Conservation (phyloP, 2,113 vertebrate genomes). For the Piprites chloris region DNA sequence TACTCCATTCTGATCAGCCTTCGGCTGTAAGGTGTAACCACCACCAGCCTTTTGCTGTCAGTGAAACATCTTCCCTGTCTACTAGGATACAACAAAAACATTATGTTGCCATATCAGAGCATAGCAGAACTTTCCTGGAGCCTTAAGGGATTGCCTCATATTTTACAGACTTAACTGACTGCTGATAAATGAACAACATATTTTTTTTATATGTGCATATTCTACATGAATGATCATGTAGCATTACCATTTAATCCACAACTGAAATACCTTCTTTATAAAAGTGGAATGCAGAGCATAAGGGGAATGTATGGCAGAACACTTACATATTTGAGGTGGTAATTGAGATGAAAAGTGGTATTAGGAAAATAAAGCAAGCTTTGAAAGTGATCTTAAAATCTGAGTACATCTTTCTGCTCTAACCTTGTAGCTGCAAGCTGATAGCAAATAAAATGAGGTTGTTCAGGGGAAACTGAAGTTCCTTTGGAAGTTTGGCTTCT, state of each 20-base stretch:
- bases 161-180: conserved; percentile 45
- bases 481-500: background rate
- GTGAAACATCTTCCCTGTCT: conserved; percentile 43
- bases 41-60: conserved; percentile 29
- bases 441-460: background rate
- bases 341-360: conserved; percentile 1
- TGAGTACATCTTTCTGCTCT: background rate
- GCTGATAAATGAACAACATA: conserved; percentile 33
- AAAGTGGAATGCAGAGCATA: background rate
- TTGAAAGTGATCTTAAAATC: background rate
- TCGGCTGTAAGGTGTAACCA: conserved; percentile 62
- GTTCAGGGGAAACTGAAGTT: conserved; percentile 1
- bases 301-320: background rate
- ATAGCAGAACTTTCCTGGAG: conserved; percentile 13
- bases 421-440: background rate
- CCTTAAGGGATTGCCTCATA: conserved; percentile 44
- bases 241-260: conserved; percentile 26
- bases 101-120: conserved; percentile 31
- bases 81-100: conserved; percentile 38
- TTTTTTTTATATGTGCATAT: conserved; percentile 3
- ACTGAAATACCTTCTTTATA: background rate
- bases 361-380: background rate
- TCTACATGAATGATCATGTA: conserved; percentile 50
- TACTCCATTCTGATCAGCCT: conserved; percentile 42
- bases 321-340: background rate